Base-by-base conservation (phyloP, 2,888 invertebrate species). In the Archips crataeganus region DNA sequence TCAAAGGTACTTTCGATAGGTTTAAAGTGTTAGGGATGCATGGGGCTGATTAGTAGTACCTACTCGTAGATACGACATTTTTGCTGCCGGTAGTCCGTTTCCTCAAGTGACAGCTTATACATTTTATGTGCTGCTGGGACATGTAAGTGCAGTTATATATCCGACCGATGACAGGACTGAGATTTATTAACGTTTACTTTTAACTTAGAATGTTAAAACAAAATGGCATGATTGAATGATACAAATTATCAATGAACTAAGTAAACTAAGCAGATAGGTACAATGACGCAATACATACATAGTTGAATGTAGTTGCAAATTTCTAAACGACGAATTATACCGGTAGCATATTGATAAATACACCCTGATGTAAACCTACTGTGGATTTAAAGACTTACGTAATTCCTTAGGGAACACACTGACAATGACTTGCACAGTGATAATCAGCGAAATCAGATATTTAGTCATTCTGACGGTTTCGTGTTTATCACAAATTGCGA, bases 391-490 rank as follows among this genome's bases (percentile, higher is more conserved):
- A 51, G 3, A 67, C 67, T 72, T 67, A 71, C 71, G 71, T 51
- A 71, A 66, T 66, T 71, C 71, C 60, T 71, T 66, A 10, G 71
- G 10, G 60, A 61, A 51, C 42, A 66, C 71, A 66, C 65, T 66
- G 65, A 36, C 23, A 23, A 32, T 23, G 51, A 66, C 65, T 51
- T 71, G 65, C 49, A 71, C 42, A 47, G 49, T n/a, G 32, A 71
- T 23, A 9, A 66, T 60, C 39, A 60, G 10, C 32, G 13, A 71
- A 60, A 45, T n/a, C 42, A 66, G 32, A 32, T 8, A 42, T 39
- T 60, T 71, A 15, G 65, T 5, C 70, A 71, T 71, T 65, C 23
- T 65, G 57, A 9, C 59, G 39, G 59, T 57, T 36, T 32, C 11
- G 42, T 36, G 47, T 9, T 70, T 57, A 64, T 47, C 36, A 64